phyloP scores from a whole-genome alignment of 2,888 invertebrate genomes.

The Dryocosmus kuriphilus region DNA sequence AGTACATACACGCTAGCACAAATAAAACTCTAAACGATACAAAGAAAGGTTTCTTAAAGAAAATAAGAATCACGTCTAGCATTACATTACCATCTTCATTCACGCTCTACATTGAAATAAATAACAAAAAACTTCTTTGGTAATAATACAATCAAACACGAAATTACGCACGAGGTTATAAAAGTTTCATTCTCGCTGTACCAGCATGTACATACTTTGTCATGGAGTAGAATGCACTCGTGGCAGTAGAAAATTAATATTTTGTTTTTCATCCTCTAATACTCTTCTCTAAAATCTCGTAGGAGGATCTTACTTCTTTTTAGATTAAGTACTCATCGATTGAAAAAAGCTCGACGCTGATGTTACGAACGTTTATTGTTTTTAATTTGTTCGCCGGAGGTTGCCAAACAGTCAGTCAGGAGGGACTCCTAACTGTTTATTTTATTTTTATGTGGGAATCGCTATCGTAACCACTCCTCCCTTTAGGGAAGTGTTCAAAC shows the following conservation, averaged over 20 bases:
- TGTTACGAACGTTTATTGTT: no score
- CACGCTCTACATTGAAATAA: conserved; percentile 46
- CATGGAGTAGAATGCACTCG: conserved; percentile 50
- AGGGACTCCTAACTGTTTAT: no score
- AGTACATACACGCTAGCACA: neutral
- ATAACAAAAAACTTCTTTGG: conserved; percentile 58
- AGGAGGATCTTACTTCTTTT: conserved; percentile 84
- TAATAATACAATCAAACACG: conserved; percentile 27
- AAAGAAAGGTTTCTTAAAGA: neutral
- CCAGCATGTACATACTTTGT: conserved; percentile 47
- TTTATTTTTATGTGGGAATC: no score
- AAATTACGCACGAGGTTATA: neutral
- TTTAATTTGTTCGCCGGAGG: no score
- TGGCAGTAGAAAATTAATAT: neutral
- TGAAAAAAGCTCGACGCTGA: conserved; percentile 98
- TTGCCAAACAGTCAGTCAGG: no score
- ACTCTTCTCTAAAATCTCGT: conserved; percentile 1
- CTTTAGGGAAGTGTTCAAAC: no score
- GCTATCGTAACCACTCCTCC: no score
- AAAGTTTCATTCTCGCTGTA: neutral
- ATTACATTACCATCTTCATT: conserved; percentile 28
- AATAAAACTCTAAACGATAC: conserved; percentile 1
- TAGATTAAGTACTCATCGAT: conserved; percentile 91
- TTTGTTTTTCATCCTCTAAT: conserved; percentile 1
- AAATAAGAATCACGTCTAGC: neutral